phyloP scores from a whole-genome alignment of 2,888 invertebrate genomes.

The Cynaeus angustus region DNA sequence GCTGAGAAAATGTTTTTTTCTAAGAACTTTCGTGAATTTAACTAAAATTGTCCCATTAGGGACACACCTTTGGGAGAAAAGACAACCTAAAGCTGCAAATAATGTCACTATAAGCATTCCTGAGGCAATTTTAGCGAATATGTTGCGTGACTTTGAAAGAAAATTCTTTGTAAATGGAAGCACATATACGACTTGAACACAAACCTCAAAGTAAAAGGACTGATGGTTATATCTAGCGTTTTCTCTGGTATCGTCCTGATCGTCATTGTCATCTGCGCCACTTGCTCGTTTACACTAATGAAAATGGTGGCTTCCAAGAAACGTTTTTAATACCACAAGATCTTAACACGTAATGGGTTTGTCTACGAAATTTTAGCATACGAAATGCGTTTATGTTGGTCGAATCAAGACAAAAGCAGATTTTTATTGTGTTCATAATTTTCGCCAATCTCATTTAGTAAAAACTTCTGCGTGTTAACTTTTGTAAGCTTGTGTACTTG shows the following conservation, averaged over 20 bases:
- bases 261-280: conserved; percentile 14
- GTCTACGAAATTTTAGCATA: conserved; percentile 9
- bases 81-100: not conserved
- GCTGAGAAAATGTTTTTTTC: not conserved
- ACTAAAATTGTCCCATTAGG: conserved; percentile 7
- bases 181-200: conserved; percentile 20
- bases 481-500: too few species aligned
- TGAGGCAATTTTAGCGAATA: conserved; percentile 22
- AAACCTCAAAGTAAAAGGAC: conserved; percentile 22
- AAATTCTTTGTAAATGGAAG: conserved; percentile 34
- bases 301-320: conserved; percentile 7
- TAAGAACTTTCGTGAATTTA: conserved; percentile 10
- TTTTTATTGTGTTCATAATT: too few species aligned
- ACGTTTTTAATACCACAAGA: conserved; percentile 10
- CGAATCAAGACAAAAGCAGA: too few species aligned
- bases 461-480: too few species aligned
- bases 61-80: conserved; percentile 4
- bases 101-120: conserved; percentile 5
- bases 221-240: conserved; percentile 11
- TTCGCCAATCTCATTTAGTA: too few species aligned
- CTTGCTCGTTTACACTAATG: conserved; percentile 25
- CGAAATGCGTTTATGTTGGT: too few species aligned
- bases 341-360: not conserved
- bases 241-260: conserved; percentile 1
- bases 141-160: conserved; percentile 30